Conservation (phyloP, 2,797 vertebrate species). For the Spea hammondii region DNA sequence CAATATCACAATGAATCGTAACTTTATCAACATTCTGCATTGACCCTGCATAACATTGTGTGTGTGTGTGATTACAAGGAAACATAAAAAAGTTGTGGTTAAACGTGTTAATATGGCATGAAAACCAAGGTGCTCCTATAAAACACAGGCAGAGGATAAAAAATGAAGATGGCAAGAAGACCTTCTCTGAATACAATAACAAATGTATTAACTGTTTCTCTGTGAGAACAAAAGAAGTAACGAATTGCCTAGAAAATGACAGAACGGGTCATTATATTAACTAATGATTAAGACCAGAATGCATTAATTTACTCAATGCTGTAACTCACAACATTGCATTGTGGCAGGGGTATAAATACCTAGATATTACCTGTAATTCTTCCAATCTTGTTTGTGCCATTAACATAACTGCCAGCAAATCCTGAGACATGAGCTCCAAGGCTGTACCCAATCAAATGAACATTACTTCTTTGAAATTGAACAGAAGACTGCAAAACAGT, state of each 20-base stretch:
- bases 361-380: conserved; percentile 84
- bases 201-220: not conserved
- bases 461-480: conserved; percentile 73
- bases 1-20: too few species aligned
- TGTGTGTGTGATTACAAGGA: too few species aligned
- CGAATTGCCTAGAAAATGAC: not conserved
- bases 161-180: too few species aligned
- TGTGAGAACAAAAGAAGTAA: not conserved
- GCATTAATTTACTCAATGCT: not conserved
- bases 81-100: too few species aligned
- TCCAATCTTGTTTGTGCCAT: conserved; percentile 76
- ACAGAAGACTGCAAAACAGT: conserved; percentile 72
- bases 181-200: too few species aligned
- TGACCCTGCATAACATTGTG: too few species aligned
- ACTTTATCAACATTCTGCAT: too few species aligned
- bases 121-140: too few species aligned
- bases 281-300: conserved; percentile 13
- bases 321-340: conserved; percentile 3
- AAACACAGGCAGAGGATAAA: too few species aligned
- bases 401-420: conserved; percentile 85
- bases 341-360: not conserved
- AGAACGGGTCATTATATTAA: not conserved
- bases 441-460: conserved; percentile 93
- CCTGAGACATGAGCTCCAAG: conserved; percentile 93
- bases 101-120: too few species aligned